Base-by-base conservation (phyloP, 2,113 vertebrate genomes). In the Hipposideros armiger region DNA sequence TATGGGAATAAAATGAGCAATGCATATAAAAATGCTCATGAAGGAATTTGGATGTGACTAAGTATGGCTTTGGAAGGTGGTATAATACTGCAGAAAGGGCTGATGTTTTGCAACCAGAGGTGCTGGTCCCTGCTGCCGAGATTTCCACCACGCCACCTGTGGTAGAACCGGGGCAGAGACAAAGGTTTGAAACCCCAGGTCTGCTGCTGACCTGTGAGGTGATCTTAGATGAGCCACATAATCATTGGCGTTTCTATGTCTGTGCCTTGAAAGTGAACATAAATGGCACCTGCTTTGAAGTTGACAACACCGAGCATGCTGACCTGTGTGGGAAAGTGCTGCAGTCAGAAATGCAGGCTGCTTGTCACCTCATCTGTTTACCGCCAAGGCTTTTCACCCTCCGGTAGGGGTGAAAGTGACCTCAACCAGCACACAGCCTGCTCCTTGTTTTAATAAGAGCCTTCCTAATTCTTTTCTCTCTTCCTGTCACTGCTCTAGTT, bases 221-320 rank as follows among this genome's bases (percentile, higher is more conserved):
- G 60, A 20, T 58, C 32, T 80, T 95, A 22, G 5, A 8, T 36
- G 60, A 92, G 24, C 47, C 22, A 32, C 42, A 36, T 19, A 52
- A 58, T 58, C n/a, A 73, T 87, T 42, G 47, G 40, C 54, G 32
- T 67, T 87, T 87, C 81, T 74, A 45, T 66, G 70, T 95, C 47
- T 87, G 26, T 50, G 40, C n/a, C 54, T 70, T 42, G 36, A 89
- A 91, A 81, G n/a, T 77, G 50, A 86, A 14, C 22, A 50, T 60
- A 78, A 74, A n/a, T 58, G 28, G 28, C 36, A 56, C n/a, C n/a
- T 66, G 1, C 58, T 74, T 85, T 67, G 47, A 67, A 72, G 32
- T 11, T 81, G 72, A 70, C 30, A 66, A 60, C 62, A 74, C 56
- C n/a, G n/a, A 47, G 40, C 62, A 26, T 73, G 32, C 64, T 82